These are phyloP conservation scores for Spodoptera littoralis DNA, from an alignment of 2,888 invertebrate genomes.

Conservation along the genomic window DNA sequence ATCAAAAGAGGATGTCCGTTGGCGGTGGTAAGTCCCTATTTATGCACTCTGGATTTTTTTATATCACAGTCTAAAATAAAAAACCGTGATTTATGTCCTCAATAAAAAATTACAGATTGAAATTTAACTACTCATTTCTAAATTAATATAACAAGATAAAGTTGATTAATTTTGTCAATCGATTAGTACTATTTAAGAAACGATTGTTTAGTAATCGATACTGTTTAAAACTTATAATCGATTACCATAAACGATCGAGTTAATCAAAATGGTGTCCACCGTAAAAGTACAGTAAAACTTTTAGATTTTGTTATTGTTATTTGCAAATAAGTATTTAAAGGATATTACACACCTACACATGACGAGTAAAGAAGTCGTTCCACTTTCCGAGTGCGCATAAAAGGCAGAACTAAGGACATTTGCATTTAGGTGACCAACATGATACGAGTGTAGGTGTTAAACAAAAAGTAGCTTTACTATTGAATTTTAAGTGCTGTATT, in stretches of 20 bases:
- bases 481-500: slow-evolving; percentile 43
- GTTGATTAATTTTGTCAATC: too few relatives aligned
- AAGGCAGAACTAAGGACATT: slow-evolving; percentile 68
- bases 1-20: slow-evolving; percentile 10
- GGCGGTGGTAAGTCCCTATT: background rate
- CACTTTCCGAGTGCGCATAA: slow-evolving; percentile 68
- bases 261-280: too few relatives aligned
- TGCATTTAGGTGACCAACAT: slow-evolving; percentile 76
- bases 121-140: too few relatives aligned
- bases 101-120: too few relatives aligned
- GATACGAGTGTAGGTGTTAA: slow-evolving; percentile 71
- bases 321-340: slow-evolving; percentile 50
- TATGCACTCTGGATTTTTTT: background rate
- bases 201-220: too few relatives aligned
- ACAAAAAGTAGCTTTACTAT: slow-evolving; percentile 50
- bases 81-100: too few relatives aligned
- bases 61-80: background rate
- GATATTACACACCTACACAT: slow-evolving; percentile 59
- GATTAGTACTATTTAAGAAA: too few relatives aligned
- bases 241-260: background rate
- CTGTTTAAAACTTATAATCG: background rate
- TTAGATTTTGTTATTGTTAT: slow-evolving; percentile 14
- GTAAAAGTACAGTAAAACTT: slow-evolving; percentile 7
- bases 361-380: slow-evolving; percentile 57
- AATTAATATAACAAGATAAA: too few relatives aligned